Base-by-base conservation (phyloP, 2,113 vertebrate genomes). In the Elephantulus edwardii region DNA sequence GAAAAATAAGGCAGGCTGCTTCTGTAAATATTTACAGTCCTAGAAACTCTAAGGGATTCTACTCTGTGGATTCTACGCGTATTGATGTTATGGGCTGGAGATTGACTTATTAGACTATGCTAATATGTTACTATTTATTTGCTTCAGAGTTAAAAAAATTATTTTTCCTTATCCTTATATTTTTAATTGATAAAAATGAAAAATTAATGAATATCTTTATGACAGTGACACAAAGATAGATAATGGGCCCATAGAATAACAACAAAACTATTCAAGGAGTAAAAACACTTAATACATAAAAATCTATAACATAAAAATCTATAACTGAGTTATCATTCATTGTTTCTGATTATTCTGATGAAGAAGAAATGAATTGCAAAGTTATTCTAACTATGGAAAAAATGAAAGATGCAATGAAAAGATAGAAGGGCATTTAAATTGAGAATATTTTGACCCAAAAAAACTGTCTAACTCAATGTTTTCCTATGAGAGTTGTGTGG, bases 131-230 rank as follows among this genome's bases (percentile, higher is more conserved):
- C 80, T 19, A 46, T 52, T 83, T 58, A 75, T 75, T 83, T 83
- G 72, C 10, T 44, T 77, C 64, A 50, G 62, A 12, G 28, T 38
- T 86, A 46, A 80, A 22, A 75, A 83, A 79, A 33, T 48, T 84
- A 56, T 68, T 91, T 83, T 66, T 85, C 4, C 83, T 86, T 70
- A 9, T 66, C 66, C 26, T 80, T 86, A 75, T 83, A 19, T 88
- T 85, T 74, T 40, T 4, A 80, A 76, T 88, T 76, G 85, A 80
- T 83, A 74, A 86, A 91, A 88, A 83, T 54, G 60, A 26, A 3
- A 71, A 40, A 52, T 44, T 26, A 79, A 58, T 82, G 86, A 93
- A 58, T 62, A 56, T 8, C 66, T 64, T 92, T 85, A 26, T 79
- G 13, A 83, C 75, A 75, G 24, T 78, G 52, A 78, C 58, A 35